These are phyloP conservation scores for Cosmopolites sordidus DNA, from an alignment of 2,888 invertebrate genomes.

Conservation along the genomic window DNA sequence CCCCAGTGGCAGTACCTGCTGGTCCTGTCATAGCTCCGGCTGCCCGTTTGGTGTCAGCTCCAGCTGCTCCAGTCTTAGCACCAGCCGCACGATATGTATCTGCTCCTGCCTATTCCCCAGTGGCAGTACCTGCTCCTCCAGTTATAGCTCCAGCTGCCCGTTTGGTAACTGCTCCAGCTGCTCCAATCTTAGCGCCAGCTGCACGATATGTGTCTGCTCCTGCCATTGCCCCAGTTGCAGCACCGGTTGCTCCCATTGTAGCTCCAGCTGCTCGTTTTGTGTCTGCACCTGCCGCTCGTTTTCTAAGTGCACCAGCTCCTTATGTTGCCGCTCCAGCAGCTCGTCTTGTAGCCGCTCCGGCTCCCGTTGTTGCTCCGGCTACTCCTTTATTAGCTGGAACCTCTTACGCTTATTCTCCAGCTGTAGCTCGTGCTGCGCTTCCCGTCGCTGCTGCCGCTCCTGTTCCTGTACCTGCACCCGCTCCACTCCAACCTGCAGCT, in stretches of 20 bases:
- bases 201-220: slow-evolving; percentile 34
- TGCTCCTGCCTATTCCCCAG: slow-evolving; percentile 36
- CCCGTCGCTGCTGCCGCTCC: slow-evolving; percentile 15
- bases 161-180: slow-evolving; percentile 40
- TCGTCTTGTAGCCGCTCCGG: slow-evolving; percentile 32
- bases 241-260: slow-evolving; percentile 25
- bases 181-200: slow-evolving; percentile 29
- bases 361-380: slow-evolving; percentile 42
- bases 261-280: slow-evolving; percentile 47
- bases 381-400: slow-evolving; percentile 39
- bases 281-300: slow-evolving; percentile 33
- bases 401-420: slow-evolving; percentile 30
- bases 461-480: slow-evolving; percentile 1
- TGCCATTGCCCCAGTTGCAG: slow-evolving; percentile 27
- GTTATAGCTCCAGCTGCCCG: slow-evolving; percentile 45
- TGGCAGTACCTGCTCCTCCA: slow-evolving; percentile 33
- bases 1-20: slow-evolving; percentile 29
- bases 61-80: slow-evolving; percentile 34
- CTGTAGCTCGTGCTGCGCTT: slow-evolving; percentile 11
- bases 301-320: slow-evolving; percentile 45
- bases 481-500: background rate
- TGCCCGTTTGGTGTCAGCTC: slow-evolving; percentile 27
- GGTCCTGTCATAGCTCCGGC: slow-evolving; percentile 32
- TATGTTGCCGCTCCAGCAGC: slow-evolving; percentile 42
- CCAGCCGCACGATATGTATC: slow-evolving; percentile 46